Base-by-base conservation (phyloP, 2,797 vertebrate species). In the Cyclopterus lumpus region DNA sequence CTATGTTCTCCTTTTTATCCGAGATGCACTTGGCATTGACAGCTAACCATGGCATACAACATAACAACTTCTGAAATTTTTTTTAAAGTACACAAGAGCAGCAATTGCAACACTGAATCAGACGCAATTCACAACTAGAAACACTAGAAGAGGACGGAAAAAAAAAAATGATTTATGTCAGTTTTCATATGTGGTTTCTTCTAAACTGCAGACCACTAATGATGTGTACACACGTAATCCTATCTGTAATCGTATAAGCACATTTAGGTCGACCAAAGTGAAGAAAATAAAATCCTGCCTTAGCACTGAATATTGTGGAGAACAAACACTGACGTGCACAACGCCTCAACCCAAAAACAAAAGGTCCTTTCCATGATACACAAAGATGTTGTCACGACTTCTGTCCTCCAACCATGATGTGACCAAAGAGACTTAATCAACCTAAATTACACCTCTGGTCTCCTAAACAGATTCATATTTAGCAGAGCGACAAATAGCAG, bases 401-500 rank as follows among this genome's bases (percentile, higher is more conserved):
- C 63, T 49, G 24, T 65, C 28, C 69, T 32, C 44, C 26, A 71
- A 26, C n/a, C 58, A 24, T 28, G 16, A 51, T 28, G 51, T 18
- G 30, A 68, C 55, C 4, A 34, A 64, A 75, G 64, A 42, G 2
- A 65, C 30, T 28, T 4, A 11, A 61, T 54, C 0, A 24, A 58
- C 1, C 53, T 22, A 4, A 40, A 64, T 40, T 71, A 34, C 54
- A 53, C 36, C 40, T 63, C 54, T 22, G 12, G 34, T 71, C 62
- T 71, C 18, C 46, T 68, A 58, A 67, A 30, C 34, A 67, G 16
- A n/a, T 3, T 63, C 61, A 36, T 60, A 1, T 12, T 62, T 49
- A 28, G 10, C 9, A 57, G 62, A 48, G 60, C 48, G 73, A 62
- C 38, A 54, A 75, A 75, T 66, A 14, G 38, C 42, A 11, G 32